Conservation (phyloP, 1,140 invertebrate species). For the Dendrolimus punctatus region DNA sequence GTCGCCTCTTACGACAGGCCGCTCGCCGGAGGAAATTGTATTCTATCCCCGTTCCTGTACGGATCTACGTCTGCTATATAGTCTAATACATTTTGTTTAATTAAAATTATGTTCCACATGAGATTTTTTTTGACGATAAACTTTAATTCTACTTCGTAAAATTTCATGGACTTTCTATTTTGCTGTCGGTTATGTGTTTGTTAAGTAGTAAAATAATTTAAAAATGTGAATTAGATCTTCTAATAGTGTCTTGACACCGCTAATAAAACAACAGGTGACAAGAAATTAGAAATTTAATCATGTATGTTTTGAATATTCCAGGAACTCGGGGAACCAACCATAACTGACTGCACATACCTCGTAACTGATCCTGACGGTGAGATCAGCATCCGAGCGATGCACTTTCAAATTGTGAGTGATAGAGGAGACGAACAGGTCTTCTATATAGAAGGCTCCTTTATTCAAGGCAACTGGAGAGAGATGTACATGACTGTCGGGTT, state of each 20-base stretch:
- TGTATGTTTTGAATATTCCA: slow-evolving; percentile 13
- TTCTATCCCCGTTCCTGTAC: too few relatives aligned
- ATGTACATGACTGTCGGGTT: slow-evolving; percentile 52
- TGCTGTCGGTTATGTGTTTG: too few relatives aligned
- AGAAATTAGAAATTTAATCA: not conserved
- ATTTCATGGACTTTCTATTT: too few relatives aligned
- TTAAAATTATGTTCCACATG: too few relatives aligned
- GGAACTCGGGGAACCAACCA: slow-evolving; percentile 51
- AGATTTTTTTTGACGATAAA: too few relatives aligned
- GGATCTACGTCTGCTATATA: too few relatives aligned
- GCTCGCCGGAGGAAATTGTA: too few relatives aligned
- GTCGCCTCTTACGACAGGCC: too few relatives aligned
- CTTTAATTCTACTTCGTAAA: too few relatives aligned
- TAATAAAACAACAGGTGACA: not conserved
- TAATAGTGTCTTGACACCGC: slow-evolving; percentile 2
- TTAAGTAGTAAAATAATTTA: too few relatives aligned
- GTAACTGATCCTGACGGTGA: slow-evolving; percentile 62
- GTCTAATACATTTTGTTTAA: too few relatives aligned
- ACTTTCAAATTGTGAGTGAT: slow-evolving; percentile 45
- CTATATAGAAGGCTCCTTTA: slow-evolving; percentile 30
- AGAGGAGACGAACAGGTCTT: slow-evolving; percentile 42
- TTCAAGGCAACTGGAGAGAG: slow-evolving; percentile 24
- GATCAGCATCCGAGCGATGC: slow-evolving; percentile 59
- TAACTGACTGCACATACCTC: slow-evolving; percentile 54
- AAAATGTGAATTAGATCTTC: too few relatives aligned